Conservation (phyloP, 1,140 invertebrate species). For the Phenacoccus solenopsis region DNA sequence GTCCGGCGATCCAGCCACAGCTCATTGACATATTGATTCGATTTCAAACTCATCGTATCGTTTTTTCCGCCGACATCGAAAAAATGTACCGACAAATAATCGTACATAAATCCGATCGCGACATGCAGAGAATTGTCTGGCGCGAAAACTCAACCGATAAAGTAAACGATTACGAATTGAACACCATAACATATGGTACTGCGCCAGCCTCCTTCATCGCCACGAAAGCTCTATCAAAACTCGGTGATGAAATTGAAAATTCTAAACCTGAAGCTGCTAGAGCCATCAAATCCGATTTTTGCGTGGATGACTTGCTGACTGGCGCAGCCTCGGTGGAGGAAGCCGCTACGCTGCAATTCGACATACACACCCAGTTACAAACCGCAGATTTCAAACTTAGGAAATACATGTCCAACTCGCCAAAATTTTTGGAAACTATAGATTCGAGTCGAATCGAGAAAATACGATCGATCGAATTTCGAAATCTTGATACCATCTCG, state of each 20-base stretch:
- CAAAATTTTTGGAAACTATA: not conserved
- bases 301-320: slow-evolving; percentile 9
- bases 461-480: no score
- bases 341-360: not conserved
- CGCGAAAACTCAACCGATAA: not conserved
- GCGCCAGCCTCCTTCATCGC: slow-evolving; percentile 30
- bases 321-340: not conserved
- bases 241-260: not conserved
- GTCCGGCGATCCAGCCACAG: slow-evolving; percentile 27
- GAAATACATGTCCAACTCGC: slow-evolving; percentile 27
- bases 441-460: not conserved
- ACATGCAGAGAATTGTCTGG: not conserved
- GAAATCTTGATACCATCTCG: not conserved
- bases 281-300: not conserved
- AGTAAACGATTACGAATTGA: slow-evolving; percentile 24
- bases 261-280: not conserved
- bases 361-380: slow-evolving; percentile 24
- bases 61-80: slow-evolving; percentile 20
- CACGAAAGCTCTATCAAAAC: slow-evolving; percentile 27
- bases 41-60: slow-evolving; percentile 22
- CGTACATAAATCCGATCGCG: not conserved
- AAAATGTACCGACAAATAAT: not conserved
- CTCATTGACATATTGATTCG: slow-evolving; percentile 27
- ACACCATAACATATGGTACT: slow-evolving; percentile 30
- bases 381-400: slow-evolving; percentile 26